Conservation (phyloP, 1,140 invertebrate genomes). For the Drosophila equinoxialis region DNA sequence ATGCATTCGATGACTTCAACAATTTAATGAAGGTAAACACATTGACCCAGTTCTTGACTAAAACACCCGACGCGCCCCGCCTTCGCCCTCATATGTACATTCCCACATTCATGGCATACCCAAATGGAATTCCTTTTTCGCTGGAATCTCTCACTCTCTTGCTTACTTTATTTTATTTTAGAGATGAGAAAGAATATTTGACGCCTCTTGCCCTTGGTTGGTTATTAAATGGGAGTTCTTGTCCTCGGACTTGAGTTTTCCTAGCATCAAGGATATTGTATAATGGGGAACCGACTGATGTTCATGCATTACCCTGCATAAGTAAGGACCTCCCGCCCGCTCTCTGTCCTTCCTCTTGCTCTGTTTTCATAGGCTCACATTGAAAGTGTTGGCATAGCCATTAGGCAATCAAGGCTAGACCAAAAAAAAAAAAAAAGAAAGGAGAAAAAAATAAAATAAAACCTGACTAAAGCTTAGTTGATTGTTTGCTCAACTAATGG, state of each 20-base stretch:
- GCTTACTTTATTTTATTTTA: not conserved
- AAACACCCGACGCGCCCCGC: no score
- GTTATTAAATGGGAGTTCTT: constrained; percentile 4
- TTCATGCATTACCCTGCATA: constrained; percentile 66
- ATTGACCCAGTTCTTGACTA: constrained; percentile 57
- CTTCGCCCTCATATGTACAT: not conserved
- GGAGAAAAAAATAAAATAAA: constrained; percentile 27
- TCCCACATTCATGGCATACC: not conserved
- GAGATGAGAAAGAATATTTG: constrained; percentile 6
- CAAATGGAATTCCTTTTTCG: constrained; percentile 9
- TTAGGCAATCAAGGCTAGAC: constrained; percentile 65
- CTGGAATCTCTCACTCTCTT: not conserved
- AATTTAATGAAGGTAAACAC: constrained; percentile 82
- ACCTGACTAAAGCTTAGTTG: constrained; percentile 35
- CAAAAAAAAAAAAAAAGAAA: constrained; percentile 39
- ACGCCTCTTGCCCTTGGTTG: constrained; percentile 10
- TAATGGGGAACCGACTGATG: constrained; percentile 52
- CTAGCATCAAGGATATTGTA: constrained; percentile 48
- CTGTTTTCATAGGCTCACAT: constrained; percentile 60
- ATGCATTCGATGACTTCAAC: constrained; percentile 83
- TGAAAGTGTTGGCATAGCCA: constrained; percentile 71
- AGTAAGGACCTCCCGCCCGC: constrained; percentile 31
- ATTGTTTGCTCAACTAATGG: constrained; percentile 78
- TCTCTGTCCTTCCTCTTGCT: not conserved
- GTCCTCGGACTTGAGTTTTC: constrained; percentile 43